Conservation (phyloP, 2,797 vertebrate genomes). For the Decapterus maruadsi region DNA sequence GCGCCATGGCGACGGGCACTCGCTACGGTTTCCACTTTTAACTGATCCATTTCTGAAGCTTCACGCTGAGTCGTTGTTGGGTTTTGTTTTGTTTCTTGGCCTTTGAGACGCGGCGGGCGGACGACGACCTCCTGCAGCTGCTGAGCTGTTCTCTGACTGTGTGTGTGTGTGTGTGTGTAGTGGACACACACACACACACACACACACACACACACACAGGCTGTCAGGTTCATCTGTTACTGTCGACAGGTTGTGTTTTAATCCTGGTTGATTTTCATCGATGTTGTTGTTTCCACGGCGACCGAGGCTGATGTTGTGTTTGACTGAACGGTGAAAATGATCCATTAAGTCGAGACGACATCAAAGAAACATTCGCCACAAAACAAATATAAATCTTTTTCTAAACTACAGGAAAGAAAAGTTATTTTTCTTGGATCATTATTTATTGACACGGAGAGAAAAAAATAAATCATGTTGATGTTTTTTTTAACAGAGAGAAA, state of each 20-base stretch:
- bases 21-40: slow-evolving; percentile 28
- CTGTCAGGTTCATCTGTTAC: too few relatives aligned
- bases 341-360: too few relatives aligned
- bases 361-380: too few relatives aligned
- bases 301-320: too few relatives aligned
- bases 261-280: background rate
- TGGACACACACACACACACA: background rate
- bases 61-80: background rate
- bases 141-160: slow-evolving; percentile 6
- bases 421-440: too few relatives aligned
- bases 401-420: too few relatives aligned
- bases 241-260: background rate
- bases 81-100: slow-evolving; percentile 12
- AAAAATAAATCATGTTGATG: too few relatives aligned
- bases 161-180: background rate
- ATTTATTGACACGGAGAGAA: too few relatives aligned
- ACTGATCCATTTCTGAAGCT: slow-evolving; percentile 49
- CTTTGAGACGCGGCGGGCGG: slow-evolving; percentile 48
- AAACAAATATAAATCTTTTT: too few relatives aligned
- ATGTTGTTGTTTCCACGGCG: too few relatives aligned
- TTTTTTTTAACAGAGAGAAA: too few relatives aligned
- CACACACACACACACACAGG: background rate
- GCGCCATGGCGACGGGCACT: background rate
- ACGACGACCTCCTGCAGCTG: slow-evolving; percentile 3
- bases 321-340: too few relatives aligned